Conservation (phyloP, 2,888 invertebrate species). For the Leucozona laternaria region DNA sequence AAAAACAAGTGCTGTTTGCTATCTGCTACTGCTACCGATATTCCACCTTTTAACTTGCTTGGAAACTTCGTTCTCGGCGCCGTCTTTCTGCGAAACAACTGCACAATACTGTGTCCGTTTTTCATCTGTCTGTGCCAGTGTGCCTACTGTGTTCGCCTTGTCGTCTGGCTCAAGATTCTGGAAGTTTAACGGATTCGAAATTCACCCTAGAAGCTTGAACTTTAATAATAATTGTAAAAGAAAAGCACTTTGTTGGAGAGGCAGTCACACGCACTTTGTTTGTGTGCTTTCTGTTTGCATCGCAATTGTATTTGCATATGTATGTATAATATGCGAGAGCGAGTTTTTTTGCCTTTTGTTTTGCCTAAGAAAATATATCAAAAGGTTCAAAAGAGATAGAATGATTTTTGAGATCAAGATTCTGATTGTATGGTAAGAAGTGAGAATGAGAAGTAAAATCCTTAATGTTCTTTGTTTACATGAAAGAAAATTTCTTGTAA, state of each 20-base stretch:
- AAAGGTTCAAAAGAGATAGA: background rate
- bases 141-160: background rate
- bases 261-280: background rate
- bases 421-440: no score
- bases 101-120: constrained; percentile 61
- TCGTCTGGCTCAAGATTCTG: background rate
- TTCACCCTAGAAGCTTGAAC: background rate
- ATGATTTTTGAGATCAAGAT: background rate
- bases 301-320: background rate
- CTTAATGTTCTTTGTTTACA: background rate
- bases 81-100: constrained; percentile 50
- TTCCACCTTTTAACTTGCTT: constrained; percentile 26
- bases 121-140: constrained; percentile 41
- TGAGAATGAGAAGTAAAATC: background rate
- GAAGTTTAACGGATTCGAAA: background rate
- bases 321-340: background rate
- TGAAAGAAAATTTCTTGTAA: background rate
- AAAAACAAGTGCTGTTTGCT: constrained; percentile 40
- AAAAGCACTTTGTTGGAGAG: background rate
- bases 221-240: no score
- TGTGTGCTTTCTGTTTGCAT: background rate
- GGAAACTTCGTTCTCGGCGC: constrained; percentile 33
- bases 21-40: constrained; percentile 1
- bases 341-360: background rate
- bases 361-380: background rate